phyloP scores from a whole-genome alignment of 2,113 vertebrate species.

The Trematomus loennbergii region DNA sequence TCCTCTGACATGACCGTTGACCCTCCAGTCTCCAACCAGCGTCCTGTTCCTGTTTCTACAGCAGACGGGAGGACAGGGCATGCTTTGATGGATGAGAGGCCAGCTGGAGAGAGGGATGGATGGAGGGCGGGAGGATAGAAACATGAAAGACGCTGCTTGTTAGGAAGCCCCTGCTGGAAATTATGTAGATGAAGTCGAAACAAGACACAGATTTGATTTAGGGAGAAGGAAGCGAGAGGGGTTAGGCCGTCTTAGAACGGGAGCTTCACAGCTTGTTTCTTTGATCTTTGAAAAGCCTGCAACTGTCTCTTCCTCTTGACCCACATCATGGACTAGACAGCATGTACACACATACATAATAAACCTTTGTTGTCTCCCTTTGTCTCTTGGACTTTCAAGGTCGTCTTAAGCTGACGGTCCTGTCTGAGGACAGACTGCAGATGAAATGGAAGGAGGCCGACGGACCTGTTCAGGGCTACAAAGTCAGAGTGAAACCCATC shows the following conservation, averaged over 20 bases:
- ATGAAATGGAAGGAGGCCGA: constrained; percentile 94
- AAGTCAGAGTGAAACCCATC: constrained; percentile 90
- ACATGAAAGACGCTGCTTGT: constrained; percentile 82
- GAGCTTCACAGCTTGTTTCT: constrained; percentile 58
- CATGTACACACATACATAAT: background rate
- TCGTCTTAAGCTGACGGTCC: constrained; percentile 88
- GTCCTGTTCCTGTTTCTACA: constrained; percentile 78
- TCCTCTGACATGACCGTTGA: constrained; percentile 73
- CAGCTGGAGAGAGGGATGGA: constrained; percentile 75
- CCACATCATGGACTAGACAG: constrained; percentile 25
- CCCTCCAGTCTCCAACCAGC: constrained; percentile 57
- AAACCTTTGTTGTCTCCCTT: background rate
- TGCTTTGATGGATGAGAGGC: constrained; percentile 78
- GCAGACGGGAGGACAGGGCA: constrained; percentile 74
- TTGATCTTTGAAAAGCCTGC: constrained; percentile 66
- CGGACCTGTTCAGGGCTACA: constrained; percentile 89
- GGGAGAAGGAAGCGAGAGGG: constrained; percentile 65
- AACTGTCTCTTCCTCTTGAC: constrained; percentile 11
- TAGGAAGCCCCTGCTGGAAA: constrained; percentile 81
- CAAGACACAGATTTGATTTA: constrained; percentile 77
- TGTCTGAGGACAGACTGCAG: constrained; percentile 92
- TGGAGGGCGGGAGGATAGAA: constrained; percentile 37
- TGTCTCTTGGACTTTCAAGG: constrained; percentile 60
- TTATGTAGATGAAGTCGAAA: constrained; percentile 82
- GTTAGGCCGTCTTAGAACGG: constrained; percentile 19